Evolutionary conservation across 2,113 vertebrate genomes (phyloP), one percentile per base, ranked within the genome.

Genomic region (Neomonachus schauinslandi): DNA sequence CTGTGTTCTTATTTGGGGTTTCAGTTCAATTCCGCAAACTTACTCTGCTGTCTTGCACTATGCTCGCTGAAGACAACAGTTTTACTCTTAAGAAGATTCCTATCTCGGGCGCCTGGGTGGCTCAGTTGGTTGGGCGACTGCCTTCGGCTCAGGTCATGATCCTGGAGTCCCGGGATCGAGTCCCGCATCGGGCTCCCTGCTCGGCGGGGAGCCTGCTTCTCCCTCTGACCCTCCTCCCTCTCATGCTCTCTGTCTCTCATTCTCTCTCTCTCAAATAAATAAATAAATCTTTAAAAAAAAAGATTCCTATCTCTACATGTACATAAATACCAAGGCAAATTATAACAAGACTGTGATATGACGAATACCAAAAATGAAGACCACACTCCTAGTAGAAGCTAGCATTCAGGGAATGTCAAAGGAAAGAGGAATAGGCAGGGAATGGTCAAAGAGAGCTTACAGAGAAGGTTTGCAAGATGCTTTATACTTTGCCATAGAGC

Each of bases 281-380:
- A 36, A 36, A 36, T 36, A 36, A 36, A 36, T 2, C 2, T 2
- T 36, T 36, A 36, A 36, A 36, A 36, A 36, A 36, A 36, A 96
- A 89, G 36, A 57, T 79, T 84, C 31, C 74, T 74, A n/a, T 92
- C 36, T 82, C 77, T 18, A 79, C 39, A 51, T 31, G 7, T n/a
- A 18, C 39, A 87, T 81, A 86, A 91, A 67, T 49, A 74, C 67
- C 28, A 95, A 77, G n/a, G 33, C 6, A 63, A 94, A 92, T 86
- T 91, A 84, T 85, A 95, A 39, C 13, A 19, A 96, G 63, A 22
- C 42, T 83, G 36, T 53, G 42, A 36, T 80, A 76, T 67, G 33
- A 89, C 46, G 93, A 88, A 85, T 61, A 87, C 19, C 42, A 93
- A 77, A 93, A 93, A 36, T 51, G 61, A 96, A 91, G 22, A 55